Evolutionary conservation across 2,888 invertebrate genomes (phyloP).

Genomic region (Pachydiplax longipennis): DNA sequence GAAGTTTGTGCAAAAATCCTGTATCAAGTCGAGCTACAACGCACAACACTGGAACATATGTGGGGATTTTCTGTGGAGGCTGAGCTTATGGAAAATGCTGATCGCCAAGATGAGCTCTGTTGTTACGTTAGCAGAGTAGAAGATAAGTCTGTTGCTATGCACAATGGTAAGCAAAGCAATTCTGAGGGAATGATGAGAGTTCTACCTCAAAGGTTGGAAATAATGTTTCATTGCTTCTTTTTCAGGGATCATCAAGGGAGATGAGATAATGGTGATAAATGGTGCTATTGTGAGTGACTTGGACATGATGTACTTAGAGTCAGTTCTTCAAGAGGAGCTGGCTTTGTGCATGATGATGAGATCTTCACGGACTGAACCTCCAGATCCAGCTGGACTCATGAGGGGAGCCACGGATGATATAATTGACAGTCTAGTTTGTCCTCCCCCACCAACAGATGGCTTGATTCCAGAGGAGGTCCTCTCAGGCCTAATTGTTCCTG

Average conservation of each 20-base stretch:
- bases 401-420: constrained; percentile 89
- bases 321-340: constrained; percentile 92
- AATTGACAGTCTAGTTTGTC: constrained; percentile 94
- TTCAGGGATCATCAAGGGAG: constrained; percentile 93
- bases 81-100: constrained; percentile 94
- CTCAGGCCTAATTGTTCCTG: constrained; percentile 94
- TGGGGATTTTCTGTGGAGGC: constrained; percentile 99
- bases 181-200: not conserved
- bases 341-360: constrained; percentile 97
- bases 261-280: constrained; percentile 99
- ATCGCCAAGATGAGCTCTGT: constrained; percentile 94
- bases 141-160: constrained; percentile 94
- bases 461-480: constrained; percentile 96
- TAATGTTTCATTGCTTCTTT: not conserved
- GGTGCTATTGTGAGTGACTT: constrained; percentile 96
- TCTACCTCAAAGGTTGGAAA: too few relatives aligned
- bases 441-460: constrained; percentile 93
- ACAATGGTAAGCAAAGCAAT: constrained; percentile 74
- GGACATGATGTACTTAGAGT: constrained; percentile 99
- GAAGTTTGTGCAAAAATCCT: constrained; percentile 97
- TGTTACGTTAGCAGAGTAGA: constrained; percentile 97
- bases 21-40: constrained; percentile 93
- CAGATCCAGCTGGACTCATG: constrained; percentile 61
- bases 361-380: constrained; percentile 68
- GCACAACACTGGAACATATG: constrained; percentile 91